Evolutionary conservation across 2,797 vertebrate genomes (phyloP).

Genomic region (Passerculus sandwichensis): DNA sequence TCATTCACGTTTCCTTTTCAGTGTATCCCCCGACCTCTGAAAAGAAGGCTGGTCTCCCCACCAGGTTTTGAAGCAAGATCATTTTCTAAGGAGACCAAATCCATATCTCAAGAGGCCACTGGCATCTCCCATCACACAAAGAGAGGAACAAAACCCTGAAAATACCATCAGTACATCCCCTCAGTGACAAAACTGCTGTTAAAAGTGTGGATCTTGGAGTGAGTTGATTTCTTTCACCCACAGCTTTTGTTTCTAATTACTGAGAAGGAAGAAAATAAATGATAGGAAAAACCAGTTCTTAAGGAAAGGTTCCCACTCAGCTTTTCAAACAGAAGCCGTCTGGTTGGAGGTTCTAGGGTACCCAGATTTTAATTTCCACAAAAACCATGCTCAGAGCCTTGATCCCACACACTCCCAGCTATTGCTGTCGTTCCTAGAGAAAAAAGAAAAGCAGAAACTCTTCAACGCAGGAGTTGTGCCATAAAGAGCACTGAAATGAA

Average conservation of each 20-base stretch:
- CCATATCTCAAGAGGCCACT: background rate
- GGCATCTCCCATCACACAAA: background rate
- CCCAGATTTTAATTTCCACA: background rate
- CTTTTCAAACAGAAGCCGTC: background rate
- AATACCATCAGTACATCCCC: background rate
- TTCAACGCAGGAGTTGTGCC: background rate
- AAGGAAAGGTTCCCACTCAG: background rate
- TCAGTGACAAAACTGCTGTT: background rate
- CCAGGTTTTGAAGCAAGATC: fast-evolving
- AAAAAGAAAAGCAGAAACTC: background rate
- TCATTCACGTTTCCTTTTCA: background rate
- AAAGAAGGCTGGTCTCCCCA: background rate
- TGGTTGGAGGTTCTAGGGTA: background rate
- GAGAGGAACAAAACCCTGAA: background rate
- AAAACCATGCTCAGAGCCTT: background rate
- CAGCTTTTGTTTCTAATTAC: background rate
- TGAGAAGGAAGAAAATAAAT: fast-evolving
- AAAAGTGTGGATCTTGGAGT: background rate
- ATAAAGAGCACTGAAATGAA: background rate
- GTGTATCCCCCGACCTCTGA: background rate
- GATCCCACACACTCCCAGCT: background rate
- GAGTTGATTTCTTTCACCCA: background rate
- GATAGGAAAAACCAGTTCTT: background rate
- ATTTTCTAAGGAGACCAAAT: background rate
- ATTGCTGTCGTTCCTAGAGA: background rate